These are phyloP conservation scores for Meteorus colon DNA, from an alignment of 2,888 invertebrate species.

Conservation along the genomic window DNA sequence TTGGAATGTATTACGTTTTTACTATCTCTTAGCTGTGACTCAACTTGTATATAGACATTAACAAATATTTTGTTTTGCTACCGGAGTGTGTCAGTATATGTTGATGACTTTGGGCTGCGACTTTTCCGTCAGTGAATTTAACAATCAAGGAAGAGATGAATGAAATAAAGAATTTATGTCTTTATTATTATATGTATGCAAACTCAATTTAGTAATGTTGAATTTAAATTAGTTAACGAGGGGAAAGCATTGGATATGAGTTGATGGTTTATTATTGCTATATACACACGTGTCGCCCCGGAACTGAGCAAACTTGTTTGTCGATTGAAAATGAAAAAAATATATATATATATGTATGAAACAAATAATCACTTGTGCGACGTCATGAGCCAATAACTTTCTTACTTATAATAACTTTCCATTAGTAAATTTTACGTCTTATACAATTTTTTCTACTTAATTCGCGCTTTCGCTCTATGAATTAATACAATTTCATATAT, in stretches of 20 bases:
- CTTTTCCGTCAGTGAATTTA: neutral
- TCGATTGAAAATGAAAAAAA: slow-evolving; percentile 12
- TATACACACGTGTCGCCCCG: neutral
- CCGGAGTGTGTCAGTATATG: neutral
- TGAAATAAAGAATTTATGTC: neutral
- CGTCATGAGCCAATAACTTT: neutral
- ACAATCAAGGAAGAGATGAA: neutral
- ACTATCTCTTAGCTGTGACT: slow-evolving; percentile 14
- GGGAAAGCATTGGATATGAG: neutral
- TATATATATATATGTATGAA: neutral
- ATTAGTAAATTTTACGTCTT: neutral
- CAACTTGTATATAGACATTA: neutral
- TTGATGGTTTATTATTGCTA: neutral
- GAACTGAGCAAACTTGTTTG: slow-evolving; percentile 10
- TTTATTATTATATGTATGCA: neutral
- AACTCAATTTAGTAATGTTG: neutral
- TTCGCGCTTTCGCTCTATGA: neutral
- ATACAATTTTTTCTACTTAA: slow-evolving; percentile 9
- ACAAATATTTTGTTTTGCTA: slow-evolving; percentile 9
- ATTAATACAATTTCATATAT: slow-evolving; percentile 24
- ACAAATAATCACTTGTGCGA: neutral
- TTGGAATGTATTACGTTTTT: slow-evolving; percentile 1
- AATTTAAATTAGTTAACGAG: slow-evolving; percentile 12
- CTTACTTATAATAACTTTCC: neutral
- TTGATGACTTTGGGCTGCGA: neutral